A percentile compares a stretch with the other conserved stretches of the same genome.
Conservation (phyloP, 2,888 invertebrate genomes). For the Prosopocoilus inquinatus region DNA sequence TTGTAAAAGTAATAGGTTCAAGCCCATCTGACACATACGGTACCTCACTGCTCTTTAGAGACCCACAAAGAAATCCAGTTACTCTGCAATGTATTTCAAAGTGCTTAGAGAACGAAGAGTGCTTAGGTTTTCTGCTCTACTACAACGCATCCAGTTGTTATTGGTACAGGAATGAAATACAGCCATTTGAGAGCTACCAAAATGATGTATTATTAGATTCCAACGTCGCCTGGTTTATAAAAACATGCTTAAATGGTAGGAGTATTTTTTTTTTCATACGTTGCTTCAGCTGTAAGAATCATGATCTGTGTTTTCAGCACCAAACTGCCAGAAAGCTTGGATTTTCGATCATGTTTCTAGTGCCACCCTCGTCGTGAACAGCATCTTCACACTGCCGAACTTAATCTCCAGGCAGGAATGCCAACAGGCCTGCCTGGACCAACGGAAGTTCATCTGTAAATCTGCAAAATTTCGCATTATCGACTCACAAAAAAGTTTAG, state of each 20-base stretch:
- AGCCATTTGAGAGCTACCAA: conserved; percentile 31
- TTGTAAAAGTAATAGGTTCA: conserved; percentile 47
- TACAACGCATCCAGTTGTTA: conserved; percentile 45
- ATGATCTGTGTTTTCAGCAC: conserved; percentile 4
- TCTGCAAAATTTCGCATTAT: conserved; percentile 55
- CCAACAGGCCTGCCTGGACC: conserved; percentile 61
- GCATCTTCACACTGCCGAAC: conserved; percentile 59
- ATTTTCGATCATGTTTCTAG: conserved; percentile 74
- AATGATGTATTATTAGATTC: conserved; percentile 51
- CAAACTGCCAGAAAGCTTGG: conserved; percentile 62
- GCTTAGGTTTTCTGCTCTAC: conserved; percentile 45
- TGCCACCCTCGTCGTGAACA: conserved; percentile 68
- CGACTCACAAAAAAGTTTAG: conserved; percentile 41
- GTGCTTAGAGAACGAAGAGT: conserved; percentile 40
- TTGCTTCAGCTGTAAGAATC: neutral
- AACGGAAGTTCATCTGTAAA: conserved; percentile 55
- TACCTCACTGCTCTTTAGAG: conserved; percentile 33
- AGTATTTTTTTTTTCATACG: neutral
- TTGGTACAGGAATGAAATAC: conserved; percentile 36
- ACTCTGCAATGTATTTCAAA: conserved; percentile 45
- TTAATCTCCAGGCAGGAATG: conserved; percentile 67
- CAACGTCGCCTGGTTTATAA: conserved; percentile 64
- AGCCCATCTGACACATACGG: conserved; percentile 35
- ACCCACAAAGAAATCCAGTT: conserved; percentile 33
- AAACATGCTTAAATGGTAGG: conserved; percentile 62